Evolutionary conservation across 2,888 invertebrate genomes (phyloP), one percentile per base, ranked within the genome.

Genomic region (Horisme vitalbata): DNA sequence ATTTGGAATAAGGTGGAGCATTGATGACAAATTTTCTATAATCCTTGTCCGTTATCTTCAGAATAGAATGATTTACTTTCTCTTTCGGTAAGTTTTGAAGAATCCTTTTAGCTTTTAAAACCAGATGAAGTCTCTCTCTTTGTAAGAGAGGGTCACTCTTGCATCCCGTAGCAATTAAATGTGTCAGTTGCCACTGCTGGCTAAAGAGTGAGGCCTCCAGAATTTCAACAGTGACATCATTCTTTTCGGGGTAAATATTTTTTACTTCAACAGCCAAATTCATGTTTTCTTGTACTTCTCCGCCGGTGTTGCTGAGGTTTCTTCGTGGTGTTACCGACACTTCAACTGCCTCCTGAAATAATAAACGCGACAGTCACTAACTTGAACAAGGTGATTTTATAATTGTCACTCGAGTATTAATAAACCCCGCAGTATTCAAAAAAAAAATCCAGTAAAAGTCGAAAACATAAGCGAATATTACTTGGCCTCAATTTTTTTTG

Each of bases 191-290:
- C 94, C 94, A 94, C 51, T 88, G 85, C 23, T 91, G 79, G 63
- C 94, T 93, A 26, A 93, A 76, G 21, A 94, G 71, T 0, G 92
- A 91, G 1, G 92, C 90, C 56, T 93, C 92, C 15, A 92, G 70
- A 11, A 94, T 70, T 53, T 91, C 90, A 10, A 94, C 82, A 77
- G 88, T 47, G 80, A 92, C 58, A 73, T 91, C 90, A 63, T 92
- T 91, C 63, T 93, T 93, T 8, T 91, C 85, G 60, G 92, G 91
- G 71, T 93, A 93, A 23, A 93, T 85, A 76, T 95, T 95, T 62
- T 93, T 94, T 0, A 94, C 84, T 65, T 93, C 93, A 2, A 95
- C 79, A 21, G 93, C 92, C 7, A 96, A 68, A 33, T 93, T 93
- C 68, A 95, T 81, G 37, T 92, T 93, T 59, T 93, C 91, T 20